phyloP scores from a whole-genome alignment of 2,888 invertebrate species.

The Meiosimyza decipiens region DNA sequence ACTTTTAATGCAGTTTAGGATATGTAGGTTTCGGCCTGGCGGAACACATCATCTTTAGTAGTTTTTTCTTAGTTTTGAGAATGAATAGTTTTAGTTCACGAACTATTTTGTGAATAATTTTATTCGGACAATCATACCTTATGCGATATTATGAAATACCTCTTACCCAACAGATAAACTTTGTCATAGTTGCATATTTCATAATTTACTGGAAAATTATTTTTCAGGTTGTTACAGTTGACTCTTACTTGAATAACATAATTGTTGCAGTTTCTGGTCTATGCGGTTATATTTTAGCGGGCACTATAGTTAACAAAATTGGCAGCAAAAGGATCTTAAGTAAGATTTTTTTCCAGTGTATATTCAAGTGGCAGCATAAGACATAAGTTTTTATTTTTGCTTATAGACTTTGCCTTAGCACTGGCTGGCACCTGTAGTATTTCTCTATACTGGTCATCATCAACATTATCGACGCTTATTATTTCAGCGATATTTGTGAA shows the following conservation, averaged over 20 bases:
- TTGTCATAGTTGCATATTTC: no score
- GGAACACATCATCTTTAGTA: no score
- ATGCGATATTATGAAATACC: no score
- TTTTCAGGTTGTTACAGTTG: constrained; percentile 51
- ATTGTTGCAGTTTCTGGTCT: constrained; percentile 73
- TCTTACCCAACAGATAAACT: no score
- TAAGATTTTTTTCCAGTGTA: constrained; percentile 50
- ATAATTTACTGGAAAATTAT: no score
- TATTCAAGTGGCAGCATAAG: no score
- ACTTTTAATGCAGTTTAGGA: no score
- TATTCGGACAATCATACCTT: no score
- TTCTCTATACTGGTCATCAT: constrained; percentile 69
- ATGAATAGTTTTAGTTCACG: no score
- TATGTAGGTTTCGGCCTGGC: no score
- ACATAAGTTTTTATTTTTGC: constrained; percentile 26
- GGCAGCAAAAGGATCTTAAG: constrained; percentile 69
- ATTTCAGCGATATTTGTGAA: constrained; percentile 69
- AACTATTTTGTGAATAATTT: no score
- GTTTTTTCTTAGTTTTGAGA: no score
- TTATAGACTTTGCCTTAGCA: constrained; percentile 60
- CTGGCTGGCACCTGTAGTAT: constrained; percentile 67
- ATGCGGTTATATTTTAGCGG: constrained; percentile 71
- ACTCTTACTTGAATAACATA: constrained; percentile 76
- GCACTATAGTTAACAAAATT: constrained; percentile 67
- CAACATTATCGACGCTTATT: constrained; percentile 67